Evolutionary conservation across 1,140 invertebrate genomes (phyloP).

Genomic region (Marisa cornuarietis): DNA sequence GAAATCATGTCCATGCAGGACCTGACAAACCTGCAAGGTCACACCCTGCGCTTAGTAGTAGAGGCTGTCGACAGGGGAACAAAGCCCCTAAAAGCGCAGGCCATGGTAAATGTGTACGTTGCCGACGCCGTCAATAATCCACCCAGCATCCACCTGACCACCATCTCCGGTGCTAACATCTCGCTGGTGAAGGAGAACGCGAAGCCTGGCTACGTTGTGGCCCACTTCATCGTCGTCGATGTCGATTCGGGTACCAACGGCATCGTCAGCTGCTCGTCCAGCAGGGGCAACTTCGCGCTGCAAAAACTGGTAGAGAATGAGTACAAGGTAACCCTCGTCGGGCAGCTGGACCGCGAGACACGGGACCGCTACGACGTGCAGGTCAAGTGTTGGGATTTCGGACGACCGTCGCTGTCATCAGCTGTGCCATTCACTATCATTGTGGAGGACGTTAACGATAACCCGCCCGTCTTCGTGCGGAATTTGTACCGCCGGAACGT

Average conservation of each 20-base stretch:
- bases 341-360: conserved; percentile 25
- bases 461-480: conserved; percentile 45
- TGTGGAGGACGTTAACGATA: conserved; percentile 54
- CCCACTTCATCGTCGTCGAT: conserved; percentile 50
- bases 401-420: conserved; percentile 17
- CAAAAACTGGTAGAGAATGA: conserved; percentile 44
- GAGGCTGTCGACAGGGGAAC: conserved; percentile 65
- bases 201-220: conserved; percentile 48
- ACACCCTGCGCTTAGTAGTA: conserved; percentile 67
- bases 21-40: conserved; percentile 26
- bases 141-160: conserved; percentile 79
- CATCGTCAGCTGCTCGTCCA: conserved; percentile 43
- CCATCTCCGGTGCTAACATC: conserved; percentile 38
- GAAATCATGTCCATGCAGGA: conserved; percentile 26
- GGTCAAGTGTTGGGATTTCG: conserved; percentile 27
- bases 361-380: conserved; percentile 19
- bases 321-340: conserved; percentile 46
- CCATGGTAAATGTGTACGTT: conserved; percentile 60
- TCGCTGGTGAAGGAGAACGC: conserved; percentile 44
- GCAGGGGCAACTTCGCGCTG: conserved; percentile 37
- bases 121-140: conserved; percentile 92
- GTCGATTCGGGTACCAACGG: conserved; percentile 50
- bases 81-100: conserved; percentile 68
- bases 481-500: conserved; percentile 33
- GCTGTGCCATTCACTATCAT: conserved; percentile 39